Conservation (phyloP, 1,140 invertebrate genomes). For the Frieseomelitta varia region DNA sequence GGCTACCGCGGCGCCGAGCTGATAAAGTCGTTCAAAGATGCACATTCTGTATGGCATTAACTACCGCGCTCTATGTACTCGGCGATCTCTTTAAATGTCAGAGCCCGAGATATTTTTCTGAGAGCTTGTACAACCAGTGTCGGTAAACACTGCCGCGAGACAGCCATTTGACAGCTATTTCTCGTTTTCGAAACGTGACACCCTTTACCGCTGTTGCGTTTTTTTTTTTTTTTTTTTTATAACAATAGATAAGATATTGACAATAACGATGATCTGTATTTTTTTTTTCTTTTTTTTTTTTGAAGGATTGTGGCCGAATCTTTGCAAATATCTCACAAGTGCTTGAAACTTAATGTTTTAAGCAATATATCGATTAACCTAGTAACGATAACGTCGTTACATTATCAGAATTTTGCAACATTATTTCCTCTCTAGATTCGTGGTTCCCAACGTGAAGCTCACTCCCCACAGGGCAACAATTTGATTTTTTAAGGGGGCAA, state of each 20-base stretch:
- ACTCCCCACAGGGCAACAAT: too few relatives aligned
- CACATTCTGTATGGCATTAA: constrained; percentile 23
- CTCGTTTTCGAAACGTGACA: background rate
- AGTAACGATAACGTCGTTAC: too few relatives aligned
- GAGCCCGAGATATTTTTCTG: background rate
- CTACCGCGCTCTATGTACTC: background rate
- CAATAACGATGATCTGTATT: background rate
- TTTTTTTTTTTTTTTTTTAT: background rate
- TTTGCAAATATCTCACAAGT: too few relatives aligned
- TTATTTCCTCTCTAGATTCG: too few relatives aligned
- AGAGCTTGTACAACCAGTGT: background rate
- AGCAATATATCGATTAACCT: too few relatives aligned
- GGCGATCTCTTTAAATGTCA: background rate
- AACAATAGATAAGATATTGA: background rate
- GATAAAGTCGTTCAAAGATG: constrained; percentile 53
- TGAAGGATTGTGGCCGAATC: too few relatives aligned
- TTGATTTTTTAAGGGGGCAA: too few relatives aligned
- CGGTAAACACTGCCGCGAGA: too few relatives aligned
- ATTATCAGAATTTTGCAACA: too few relatives aligned
- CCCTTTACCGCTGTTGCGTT: background rate
- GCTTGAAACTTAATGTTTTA: too few relatives aligned
- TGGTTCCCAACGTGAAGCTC: too few relatives aligned
- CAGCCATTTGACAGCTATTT: background rate
- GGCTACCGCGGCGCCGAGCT: constrained; percentile 32
- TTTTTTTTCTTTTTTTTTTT: too few relatives aligned